A percentile compares a stretch with the other conserved stretches of the same genome.
phyloP scores from a whole-genome alignment of 2,888 invertebrate genomes.

The Helleia helle region DNA sequence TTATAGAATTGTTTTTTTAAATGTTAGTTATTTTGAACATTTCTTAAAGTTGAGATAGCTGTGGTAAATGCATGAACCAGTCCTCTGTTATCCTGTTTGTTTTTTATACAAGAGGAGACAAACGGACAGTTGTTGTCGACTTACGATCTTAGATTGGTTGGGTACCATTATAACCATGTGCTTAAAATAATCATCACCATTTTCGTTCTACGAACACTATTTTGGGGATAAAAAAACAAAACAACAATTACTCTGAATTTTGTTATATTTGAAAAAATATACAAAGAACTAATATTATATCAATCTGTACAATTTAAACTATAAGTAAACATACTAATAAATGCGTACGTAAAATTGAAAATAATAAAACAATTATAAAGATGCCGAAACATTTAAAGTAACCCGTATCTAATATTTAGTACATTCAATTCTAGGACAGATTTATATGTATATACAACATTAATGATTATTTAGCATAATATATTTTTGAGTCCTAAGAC shows the following conservation, averaged over 20 bases:
- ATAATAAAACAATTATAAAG: slow-evolving; percentile 18
- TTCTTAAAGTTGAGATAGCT: too few relatives aligned
- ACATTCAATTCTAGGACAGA: slow-evolving; percentile 14
- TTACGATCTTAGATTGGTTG: too few relatives aligned
- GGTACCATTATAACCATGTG: too few relatives aligned
- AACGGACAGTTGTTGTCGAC: too few relatives aligned
- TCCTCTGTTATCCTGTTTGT: too few relatives aligned
- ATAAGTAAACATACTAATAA: slow-evolving; percentile 48
- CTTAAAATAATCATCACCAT: too few relatives aligned
- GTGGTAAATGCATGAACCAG: too few relatives aligned
- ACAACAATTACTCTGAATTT: slow-evolving; percentile 36
- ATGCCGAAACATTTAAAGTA: slow-evolving; percentile 25
- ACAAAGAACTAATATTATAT: slow-evolving; percentile 57
- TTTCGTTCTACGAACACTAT: too few relatives aligned
- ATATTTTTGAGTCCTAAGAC: slow-evolving; percentile 13
- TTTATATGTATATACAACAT: slow-evolving; percentile 16
- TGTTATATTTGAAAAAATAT: slow-evolving; percentile 67
- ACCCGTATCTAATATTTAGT: slow-evolving; percentile 33
- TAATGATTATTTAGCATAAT: slow-evolving; percentile 15
- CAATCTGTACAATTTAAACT: slow-evolving; percentile 60
- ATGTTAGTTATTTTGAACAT: too few relatives aligned
- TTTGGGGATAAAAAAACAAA: too few relatives aligned
- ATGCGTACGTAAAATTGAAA: slow-evolving; percentile 41
- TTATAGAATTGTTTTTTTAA: too few relatives aligned
- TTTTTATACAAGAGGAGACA: too few relatives aligned